Evolutionary conservation across 2,113 vertebrate genomes (phyloP).

Genomic region (Ceuthmochares aereus): DNA sequence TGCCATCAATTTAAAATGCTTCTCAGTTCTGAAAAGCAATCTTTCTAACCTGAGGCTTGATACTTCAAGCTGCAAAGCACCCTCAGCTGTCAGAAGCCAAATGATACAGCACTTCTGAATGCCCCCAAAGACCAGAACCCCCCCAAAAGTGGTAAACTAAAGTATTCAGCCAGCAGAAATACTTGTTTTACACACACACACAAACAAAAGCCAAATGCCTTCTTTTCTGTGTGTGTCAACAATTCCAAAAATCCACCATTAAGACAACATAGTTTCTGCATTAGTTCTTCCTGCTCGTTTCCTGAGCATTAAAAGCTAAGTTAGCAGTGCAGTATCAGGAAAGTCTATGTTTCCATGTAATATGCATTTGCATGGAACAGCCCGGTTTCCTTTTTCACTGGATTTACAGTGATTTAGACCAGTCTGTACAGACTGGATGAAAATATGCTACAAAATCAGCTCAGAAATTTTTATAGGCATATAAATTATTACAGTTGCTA

Average conservation of each 20-base stretch:
- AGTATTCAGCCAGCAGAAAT: neutral
- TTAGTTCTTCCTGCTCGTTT: neutral
- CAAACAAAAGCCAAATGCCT: neutral
- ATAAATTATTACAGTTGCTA: neutral
- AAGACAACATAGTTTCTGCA: neutral
- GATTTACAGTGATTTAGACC: neutral
- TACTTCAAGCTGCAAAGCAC: neutral
- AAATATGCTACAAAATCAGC: neutral
- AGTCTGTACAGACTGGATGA: neutral
- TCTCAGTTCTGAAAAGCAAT: conserved; percentile 27
- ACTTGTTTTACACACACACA: neutral
- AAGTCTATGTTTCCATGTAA: neutral
- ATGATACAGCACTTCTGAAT: neutral
- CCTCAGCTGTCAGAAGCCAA: neutral
- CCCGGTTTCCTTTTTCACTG: neutral
- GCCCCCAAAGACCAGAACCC: neutral
- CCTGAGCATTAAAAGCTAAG: neutral
- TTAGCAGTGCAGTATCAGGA: neutral
- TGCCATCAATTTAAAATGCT: conserved; percentile 46
- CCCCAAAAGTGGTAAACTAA: neutral
- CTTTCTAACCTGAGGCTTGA: conserved; percentile 7
- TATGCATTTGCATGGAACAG: neutral
- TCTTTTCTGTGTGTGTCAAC: neutral
- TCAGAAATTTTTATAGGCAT: neutral
- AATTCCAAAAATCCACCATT: neutral